Evolutionary conservation across 35 echinoderm and acorn worm species (phyloP), one percentile per base, ranked within the genome.

Genomic region (Amphiura filiformis): DNA sequence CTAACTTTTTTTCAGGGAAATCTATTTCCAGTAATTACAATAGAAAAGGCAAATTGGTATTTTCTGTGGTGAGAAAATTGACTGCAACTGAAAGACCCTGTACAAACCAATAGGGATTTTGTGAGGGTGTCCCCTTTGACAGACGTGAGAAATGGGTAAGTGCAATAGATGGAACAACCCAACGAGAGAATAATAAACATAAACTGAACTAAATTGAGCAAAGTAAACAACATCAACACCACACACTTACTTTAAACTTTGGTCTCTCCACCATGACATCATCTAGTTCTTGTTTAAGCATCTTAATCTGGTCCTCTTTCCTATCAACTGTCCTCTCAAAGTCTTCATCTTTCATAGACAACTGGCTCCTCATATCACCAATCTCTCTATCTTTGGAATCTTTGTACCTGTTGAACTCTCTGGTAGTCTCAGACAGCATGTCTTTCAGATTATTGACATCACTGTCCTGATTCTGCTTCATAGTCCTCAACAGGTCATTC

Each of bases 371-470:
- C 35, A 95, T 39, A 36, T 95, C 93, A 17, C 23, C 61, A 17
- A 91, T 33, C 2, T 83, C 80, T 36, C 80, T 76, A 35, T 95
- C 93, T 44, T 83, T 91, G 39, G 75, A 37, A 9, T 78, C 85
- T 38, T 80, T 87, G 23, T 79, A 78, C 80, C 89, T 77, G n/a
- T 85, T 26, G 1, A 87, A 76, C 81, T 95, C 89, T 42, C 57
- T 82, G 35, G 78, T 91, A 22, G 93, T 86, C 80, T 91, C 89
- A 7, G 80, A 57, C 26, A 95, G 76, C 86, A 83, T 95, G 61
- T 95, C 70, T 84, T 95, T 95, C 76, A 95, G 38, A 34, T 82
- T 87, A 41, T 91, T 86, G 0, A 91, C 65, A 38, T 95, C 89
- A 42, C 78, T 77, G 18, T 91, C 89, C 75, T 95, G 88, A 32